Evolutionary conservation across 2,113 vertebrate genomes (phyloP).

Genomic region (Ahaetulla prasina): DNA sequence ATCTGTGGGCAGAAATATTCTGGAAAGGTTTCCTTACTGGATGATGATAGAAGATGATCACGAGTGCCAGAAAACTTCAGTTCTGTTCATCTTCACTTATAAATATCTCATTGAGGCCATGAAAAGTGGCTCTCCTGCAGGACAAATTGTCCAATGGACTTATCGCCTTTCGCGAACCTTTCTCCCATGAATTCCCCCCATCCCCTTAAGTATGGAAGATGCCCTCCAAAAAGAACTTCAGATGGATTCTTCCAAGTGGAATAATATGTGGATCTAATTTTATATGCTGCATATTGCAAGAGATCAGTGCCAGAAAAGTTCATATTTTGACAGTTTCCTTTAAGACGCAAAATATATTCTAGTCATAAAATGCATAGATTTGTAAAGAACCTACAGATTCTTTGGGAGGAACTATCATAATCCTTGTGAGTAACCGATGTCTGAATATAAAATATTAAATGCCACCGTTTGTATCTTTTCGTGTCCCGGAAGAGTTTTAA

Average conservation of each 20-base stretch:
- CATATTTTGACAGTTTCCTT: neutral
- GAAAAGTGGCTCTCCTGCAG: neutral
- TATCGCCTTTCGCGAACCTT: neutral
- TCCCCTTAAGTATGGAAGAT: neutral
- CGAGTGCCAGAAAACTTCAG: neutral
- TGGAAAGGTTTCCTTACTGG: neutral
- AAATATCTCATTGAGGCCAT: neutral
- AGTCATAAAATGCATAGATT: neutral
- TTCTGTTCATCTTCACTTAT: neutral
- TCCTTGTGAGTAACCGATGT: slow-evolving; percentile 4
- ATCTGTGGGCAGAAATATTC: neutral
- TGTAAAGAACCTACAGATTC: neutral
- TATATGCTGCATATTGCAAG: neutral
- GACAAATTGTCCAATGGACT: neutral
- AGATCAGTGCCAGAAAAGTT: neutral
- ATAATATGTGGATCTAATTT: neutral
- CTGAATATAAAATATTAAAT: slow-evolving; percentile 43
- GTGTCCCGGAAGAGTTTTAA: slow-evolving; percentile 64
- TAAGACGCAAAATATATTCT: neutral
- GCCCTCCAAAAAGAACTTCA: neutral
- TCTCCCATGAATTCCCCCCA: too few species aligned
- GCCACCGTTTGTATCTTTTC: slow-evolving; percentile 57
- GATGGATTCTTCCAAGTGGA: neutral
- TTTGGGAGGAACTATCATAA: neutral
- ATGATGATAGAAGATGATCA: neutral